phyloP scores from a whole-genome alignment of 2,113 vertebrate genomes.

The Chauna torquata region DNA sequence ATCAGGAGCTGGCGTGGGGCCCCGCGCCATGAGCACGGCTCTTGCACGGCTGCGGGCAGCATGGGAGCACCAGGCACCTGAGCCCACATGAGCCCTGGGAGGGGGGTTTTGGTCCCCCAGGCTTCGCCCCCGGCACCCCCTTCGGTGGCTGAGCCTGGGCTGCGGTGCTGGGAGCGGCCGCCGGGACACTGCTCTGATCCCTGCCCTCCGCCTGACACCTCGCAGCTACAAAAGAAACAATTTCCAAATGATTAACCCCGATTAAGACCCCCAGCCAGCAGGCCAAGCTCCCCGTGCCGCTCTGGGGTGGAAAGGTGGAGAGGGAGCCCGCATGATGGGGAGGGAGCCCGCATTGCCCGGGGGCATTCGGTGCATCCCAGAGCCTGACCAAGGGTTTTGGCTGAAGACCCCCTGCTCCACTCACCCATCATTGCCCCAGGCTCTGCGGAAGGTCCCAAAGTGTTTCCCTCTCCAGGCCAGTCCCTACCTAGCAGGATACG shows the following conservation, averaged over 20 bases:
- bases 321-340: neutral
- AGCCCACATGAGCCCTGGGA: too few relatives aligned
- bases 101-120: neutral
- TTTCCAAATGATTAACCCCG: neutral
- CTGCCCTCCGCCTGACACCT: neutral
- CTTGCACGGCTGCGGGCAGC: rapidly evolving
- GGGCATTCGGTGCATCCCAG: rapidly evolving
- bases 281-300: neutral
- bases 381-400: rapidly evolving
- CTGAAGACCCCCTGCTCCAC: neutral
- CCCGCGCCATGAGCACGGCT: rapidly evolving
- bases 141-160: neutral
- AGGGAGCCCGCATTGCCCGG: neutral
- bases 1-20: neutral
- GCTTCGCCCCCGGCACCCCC: neutral
- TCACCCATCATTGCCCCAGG: neutral
- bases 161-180: rapidly evolving
- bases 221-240: rapidly evolving
- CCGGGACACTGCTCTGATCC: neutral
- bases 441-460: neutral
- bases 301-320: neutral
- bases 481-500: neutral
- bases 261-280: rapidly evolving
- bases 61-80: rapidly evolving
- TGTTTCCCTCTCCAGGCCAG: rapidly evolving